Percentiles rank a stretch among this genome's conserved stretches.
These are phyloP conservation scores for Cyanoderma ruficeps DNA, from an alignment of 2,113 vertebrate species.

Conservation along the genomic window DNA sequence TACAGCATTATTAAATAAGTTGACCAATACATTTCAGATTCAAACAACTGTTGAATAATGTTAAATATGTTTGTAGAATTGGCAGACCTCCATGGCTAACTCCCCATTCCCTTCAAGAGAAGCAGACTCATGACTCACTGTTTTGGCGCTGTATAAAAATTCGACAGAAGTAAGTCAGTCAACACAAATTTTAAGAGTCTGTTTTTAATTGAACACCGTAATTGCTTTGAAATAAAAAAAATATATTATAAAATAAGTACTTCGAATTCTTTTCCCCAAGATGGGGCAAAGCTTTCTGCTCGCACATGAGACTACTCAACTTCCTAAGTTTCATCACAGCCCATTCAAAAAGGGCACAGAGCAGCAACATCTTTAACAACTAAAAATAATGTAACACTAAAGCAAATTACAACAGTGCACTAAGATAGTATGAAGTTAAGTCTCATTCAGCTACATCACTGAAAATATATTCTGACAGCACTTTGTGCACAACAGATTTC, in stretches of 20 bases:
- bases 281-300: background rate
- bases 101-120: background rate
- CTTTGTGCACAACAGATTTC: background rate
- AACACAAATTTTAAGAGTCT: background rate
- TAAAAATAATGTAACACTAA: background rate
- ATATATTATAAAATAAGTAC: background rate
- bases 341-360: background rate
- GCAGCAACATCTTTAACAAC: background rate
- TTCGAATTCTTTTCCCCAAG: background rate
- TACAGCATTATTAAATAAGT: background rate
- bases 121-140: slow-evolving; percentile 20
- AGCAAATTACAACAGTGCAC: background rate
- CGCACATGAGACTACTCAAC: background rate
- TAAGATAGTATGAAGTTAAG: background rate
- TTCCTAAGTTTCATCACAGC: background rate
- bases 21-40: background rate
- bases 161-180: slow-evolving; percentile 4
- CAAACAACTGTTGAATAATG: background rate
- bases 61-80: background rate
- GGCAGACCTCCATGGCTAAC: background rate
- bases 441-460: background rate
- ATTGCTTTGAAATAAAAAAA: background rate
- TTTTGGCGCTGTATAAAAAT: background rate
- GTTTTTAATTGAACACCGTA: background rate
- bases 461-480: background rate